These are phyloP conservation scores for Callaeas wilsoni DNA, from an alignment of 2,113 vertebrate genomes.

Conservation along the genomic window DNA sequence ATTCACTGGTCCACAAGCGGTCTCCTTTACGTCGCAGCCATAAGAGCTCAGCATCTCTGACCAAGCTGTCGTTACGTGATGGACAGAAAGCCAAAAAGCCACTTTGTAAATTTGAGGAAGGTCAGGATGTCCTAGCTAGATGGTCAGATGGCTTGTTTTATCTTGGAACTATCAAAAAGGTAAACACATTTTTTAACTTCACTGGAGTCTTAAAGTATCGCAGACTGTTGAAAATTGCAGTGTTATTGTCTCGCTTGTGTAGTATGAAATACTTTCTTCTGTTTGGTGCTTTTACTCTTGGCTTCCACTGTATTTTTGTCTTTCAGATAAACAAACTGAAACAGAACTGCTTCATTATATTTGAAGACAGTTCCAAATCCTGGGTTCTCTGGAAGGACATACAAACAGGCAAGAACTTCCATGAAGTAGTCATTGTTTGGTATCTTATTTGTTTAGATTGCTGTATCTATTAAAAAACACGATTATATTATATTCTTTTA, in stretches of 20 bases:
- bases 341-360: conserved; percentile 95
- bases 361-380: conserved; percentile 97
- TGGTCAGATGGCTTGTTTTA: conserved; percentile 99
- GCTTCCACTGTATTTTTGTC: neutral
- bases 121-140: conserved; percentile 97
- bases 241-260: neutral
- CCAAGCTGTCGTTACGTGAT: conserved; percentile 80
- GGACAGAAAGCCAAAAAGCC: conserved; percentile 86
- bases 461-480: neutral
- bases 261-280: neutral
- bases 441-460: neutral
- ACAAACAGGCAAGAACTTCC: conserved; percentile 86
- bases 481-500: neutral
- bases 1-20: conserved; percentile 90
- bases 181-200: conserved; percentile 44
- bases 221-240: neutral
- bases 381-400: conserved; percentile 99
- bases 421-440: neutral
- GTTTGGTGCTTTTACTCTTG: conserved; percentile 27
- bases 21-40: conserved; percentile 82
- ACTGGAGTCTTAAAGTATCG: neutral
- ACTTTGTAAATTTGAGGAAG: conserved; percentile 92
- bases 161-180: conserved; percentile 98
- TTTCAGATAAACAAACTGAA: conserved; percentile 93
- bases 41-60: conserved; percentile 82